Conservation (phyloP, 2,888 invertebrate genomes). For the Cyclophora albipunctata region DNA sequence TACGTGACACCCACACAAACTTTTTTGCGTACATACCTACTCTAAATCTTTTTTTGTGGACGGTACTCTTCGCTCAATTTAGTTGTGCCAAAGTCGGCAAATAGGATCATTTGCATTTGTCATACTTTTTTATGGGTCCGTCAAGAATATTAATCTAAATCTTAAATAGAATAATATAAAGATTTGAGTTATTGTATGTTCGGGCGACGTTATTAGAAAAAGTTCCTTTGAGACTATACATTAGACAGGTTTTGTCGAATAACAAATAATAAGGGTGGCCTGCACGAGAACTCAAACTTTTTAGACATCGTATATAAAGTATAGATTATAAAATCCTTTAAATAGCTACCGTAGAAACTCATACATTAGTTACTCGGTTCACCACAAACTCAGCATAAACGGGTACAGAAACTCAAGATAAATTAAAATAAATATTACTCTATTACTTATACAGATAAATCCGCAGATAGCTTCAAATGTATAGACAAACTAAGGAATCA, state of each 20-base stretch:
- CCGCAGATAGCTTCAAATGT: conserved; percentile 28
- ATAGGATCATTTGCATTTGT: no score
- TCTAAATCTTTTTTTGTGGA: neutral
- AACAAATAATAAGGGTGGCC: no score
- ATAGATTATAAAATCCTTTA: no score
- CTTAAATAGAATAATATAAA: no score
- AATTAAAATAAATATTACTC: conserved; percentile 2
- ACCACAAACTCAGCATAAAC: no score
- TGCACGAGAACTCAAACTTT: no score
- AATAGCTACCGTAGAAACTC: no score
- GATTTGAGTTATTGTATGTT: neutral
- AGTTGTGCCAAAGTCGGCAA: neutral
- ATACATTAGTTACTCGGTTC: no score
- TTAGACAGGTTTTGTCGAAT: no score
- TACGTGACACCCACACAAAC: neutral
- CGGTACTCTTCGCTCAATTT: neutral
- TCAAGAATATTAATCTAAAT: conserved; percentile 1
- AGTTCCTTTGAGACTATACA: neutral
- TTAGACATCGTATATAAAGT: no score
- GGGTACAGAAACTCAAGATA: neutral
- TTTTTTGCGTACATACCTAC: conserved; percentile 10
- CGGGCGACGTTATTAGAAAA: conserved; percentile 2
- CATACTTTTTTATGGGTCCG: conserved; percentile 1
- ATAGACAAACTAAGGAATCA: conserved; percentile 26
- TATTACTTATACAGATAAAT: conserved; percentile 28